Base-by-base conservation (phyloP, 2,888 invertebrate species). In the Leptinotarsa juncta region DNA sequence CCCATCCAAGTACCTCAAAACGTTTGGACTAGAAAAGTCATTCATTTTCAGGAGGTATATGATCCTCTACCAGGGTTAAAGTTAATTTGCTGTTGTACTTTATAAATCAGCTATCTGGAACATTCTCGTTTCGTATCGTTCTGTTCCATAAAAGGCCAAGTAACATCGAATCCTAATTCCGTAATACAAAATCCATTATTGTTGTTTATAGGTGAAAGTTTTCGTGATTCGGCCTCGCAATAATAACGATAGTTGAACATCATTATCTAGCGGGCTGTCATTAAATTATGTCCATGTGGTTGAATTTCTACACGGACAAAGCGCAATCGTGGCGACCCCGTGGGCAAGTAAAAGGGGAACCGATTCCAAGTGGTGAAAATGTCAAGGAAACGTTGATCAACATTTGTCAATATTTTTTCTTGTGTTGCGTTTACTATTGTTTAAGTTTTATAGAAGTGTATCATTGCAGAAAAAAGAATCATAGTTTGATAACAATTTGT, bases 261-360 rank as follows among this genome's bases (percentile, higher is more conserved):
- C 16, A 62, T 62, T 62, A 62, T 62, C 62, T 15, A 62, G 62
- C 42, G 5, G 3, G 7, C 18, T 42, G 62, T 32, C 62, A 42
- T 62, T 62, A 42, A 62, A 62, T 62, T 12, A 62, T 42, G 42
- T 62, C 62, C 42, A n/a, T 62, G 62, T 62, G 62, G 62, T 32
- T 62, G 26, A 5, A 16, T 26, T 62, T 62, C 42, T 23, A 62
- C 26, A n/a, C 26, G 32, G 62, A 42, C 62, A 26, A 23, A n/a
- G 12, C 62, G n/a, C 62, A 42, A n/a, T 62, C 32, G 62, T 62
- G 62, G 62, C n/a, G 62, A 62, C 26, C 32, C 10, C 62, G 10
- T 32, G 32, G 32, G 32, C 42, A 42, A 32, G 32, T 62, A 42
- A 62, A 62, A 62, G 62, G 32, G 32, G 16, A n/a, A 16, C n/a